A percentile compares a stretch with the other conserved stretches of the same genome.
phyloP scores from a whole-genome alignment of 2,888 invertebrate species.

The Drosophila nigricruria region DNA sequence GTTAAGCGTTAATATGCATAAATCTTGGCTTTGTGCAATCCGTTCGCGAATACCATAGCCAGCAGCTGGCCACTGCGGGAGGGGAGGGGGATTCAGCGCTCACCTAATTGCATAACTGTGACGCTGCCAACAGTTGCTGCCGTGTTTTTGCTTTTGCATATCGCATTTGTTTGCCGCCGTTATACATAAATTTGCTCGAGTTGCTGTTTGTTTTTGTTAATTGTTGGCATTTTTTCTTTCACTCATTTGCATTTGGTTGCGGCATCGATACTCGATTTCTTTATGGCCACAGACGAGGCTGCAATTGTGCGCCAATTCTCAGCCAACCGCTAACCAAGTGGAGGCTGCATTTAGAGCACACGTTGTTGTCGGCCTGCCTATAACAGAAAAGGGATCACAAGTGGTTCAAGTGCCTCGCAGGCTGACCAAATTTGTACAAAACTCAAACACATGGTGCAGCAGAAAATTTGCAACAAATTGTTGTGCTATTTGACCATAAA shows the following conservation, averaged over 20 bases:
- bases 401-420: constrained; percentile 10
- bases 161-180: constrained; percentile 53
- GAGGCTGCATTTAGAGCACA: constrained; percentile 11
- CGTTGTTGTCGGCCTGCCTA: background rate
- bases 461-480: constrained; percentile 44
- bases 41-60: constrained; percentile 63
- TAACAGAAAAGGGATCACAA: constrained; percentile 25
- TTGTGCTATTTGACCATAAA: constrained; percentile 70
- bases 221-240: constrained; percentile 71
- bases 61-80: constrained; percentile 15
- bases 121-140: constrained; percentile 58
- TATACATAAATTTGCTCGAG: constrained; percentile 69
- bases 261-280: constrained; percentile 73
- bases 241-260: constrained; percentile 74
- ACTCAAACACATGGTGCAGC: constrained; percentile 49
- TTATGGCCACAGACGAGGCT: constrained; percentile 48
- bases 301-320: constrained; percentile 60
- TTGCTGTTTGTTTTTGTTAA: constrained; percentile 47
- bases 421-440: constrained; percentile 44
- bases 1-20: constrained; percentile 79
- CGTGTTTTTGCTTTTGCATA: constrained; percentile 41
- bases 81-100: constrained; percentile 8
- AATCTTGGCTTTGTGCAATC: constrained; percentile 75
- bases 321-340: constrained; percentile 38
- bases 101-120: constrained; percentile 69